Percentiles rank a stretch among this genome's conserved stretches.
phyloP scores from a whole-genome alignment of 2,797 vertebrate species.

The Rhynchonycteris naso region DNA sequence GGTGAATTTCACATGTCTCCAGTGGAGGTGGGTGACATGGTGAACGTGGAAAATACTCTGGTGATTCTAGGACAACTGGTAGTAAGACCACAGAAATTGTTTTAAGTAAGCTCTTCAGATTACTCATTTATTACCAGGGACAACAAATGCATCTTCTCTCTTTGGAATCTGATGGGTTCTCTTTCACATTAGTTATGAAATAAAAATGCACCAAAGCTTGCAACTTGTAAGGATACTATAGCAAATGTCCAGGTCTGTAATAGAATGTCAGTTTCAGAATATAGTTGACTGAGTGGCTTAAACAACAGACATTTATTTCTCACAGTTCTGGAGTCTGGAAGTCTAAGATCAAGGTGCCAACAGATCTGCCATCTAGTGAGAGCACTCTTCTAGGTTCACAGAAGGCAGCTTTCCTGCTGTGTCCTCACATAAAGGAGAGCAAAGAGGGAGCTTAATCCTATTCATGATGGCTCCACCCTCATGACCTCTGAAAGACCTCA shows the following conservation, averaged over 20 bases:
- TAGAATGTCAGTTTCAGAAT: not conserved
- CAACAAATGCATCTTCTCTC: not conserved
- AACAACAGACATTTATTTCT: not conserved
- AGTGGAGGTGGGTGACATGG: not conserved
- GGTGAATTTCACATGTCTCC: not conserved
- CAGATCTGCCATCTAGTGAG: not conserved
- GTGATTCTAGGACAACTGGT: not conserved
- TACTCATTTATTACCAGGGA: constrained; percentile 11
- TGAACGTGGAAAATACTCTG: not conserved
- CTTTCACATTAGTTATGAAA: not conserved
- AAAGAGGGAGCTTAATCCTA: not conserved
- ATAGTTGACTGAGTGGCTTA: not conserved
- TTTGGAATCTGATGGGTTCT: not conserved
- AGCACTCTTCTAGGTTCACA: not conserved
- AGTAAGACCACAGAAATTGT: not conserved
- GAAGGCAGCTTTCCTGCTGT: not conserved
- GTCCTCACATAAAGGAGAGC: not conserved
- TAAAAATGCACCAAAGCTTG: not conserved
- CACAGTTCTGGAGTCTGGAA: not conserved
- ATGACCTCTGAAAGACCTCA: not conserved
- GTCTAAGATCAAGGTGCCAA: not conserved
- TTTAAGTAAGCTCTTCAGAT: not conserved
- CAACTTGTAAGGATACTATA: not conserved
- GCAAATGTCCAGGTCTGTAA: not conserved
- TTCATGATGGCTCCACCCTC: not conserved